Evolutionary conservation across 2,888 invertebrate genomes (phyloP), one percentile per base, ranked within the genome.

Genomic region (Pachydiplax longipennis): DNA sequence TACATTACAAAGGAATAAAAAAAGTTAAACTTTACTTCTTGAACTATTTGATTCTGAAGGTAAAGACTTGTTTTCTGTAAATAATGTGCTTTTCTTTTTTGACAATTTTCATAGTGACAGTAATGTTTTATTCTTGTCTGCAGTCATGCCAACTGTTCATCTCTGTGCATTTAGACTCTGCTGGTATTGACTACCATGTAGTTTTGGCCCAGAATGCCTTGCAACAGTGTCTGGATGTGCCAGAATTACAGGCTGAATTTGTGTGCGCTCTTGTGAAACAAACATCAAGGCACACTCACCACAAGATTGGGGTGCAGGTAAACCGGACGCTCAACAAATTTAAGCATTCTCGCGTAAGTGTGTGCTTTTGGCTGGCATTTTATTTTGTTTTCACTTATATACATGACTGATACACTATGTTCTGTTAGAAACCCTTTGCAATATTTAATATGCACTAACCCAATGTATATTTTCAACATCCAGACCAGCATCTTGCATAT

Each of bases 101-200:
- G 2, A 37, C 80, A 25, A n/a, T n/a, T n/a, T 91, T 58, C 5
- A 53, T 53, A 5, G 2, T 53, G 18, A 18, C 15, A 3, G 0
- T 18, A 53, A 18, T 53, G 15, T 53, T 53, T 91, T 81, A 90
- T 91, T 90, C 90, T 80, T 90, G 80, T 91, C 93, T 93, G 90
- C 95, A 98, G 98, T 98, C 98, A 94, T 97, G 98, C 92, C 98
- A 99, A 93, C 95, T 99, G 92, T 99, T 99, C 95, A 98, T 98
- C 96, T 98, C 98, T 4, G 99, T 99, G 92, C 97, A 98, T 81
- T 97, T 99, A 92, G 99, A 99, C 94, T 98, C 98, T 93, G 97
- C 98, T 91, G 98, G 98, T 93, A 98, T 99, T 93, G 99, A 99
- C 95, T 99, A 99, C 95, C 99, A 99, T 94, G 99, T 99, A 93